Evolutionary conservation across 2,797 vertebrate species (phyloP).

Genomic region (Premnoplex brunnescens): DNA sequence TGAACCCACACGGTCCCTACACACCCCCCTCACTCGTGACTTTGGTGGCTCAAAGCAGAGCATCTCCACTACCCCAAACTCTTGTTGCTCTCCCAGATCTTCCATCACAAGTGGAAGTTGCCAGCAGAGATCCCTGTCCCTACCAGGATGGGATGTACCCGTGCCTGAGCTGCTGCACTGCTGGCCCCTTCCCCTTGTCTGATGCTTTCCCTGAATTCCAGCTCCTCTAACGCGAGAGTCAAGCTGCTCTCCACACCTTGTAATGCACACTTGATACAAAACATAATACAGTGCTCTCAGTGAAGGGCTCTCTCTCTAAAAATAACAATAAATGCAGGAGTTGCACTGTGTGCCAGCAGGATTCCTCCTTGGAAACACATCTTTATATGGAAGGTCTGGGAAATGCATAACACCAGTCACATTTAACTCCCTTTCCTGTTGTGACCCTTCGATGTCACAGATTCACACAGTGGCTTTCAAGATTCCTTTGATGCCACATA

Average conservation of each 20-base stretch:
- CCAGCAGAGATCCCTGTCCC: not conserved
- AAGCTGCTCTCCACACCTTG: not conserved
- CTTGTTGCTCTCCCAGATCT: not conserved
- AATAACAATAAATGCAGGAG: not conserved
- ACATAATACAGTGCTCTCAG: not conserved
- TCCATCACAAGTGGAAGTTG: not conserved
- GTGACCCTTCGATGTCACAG: not conserved
- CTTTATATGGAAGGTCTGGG: not conserved
- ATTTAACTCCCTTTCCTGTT: not conserved
- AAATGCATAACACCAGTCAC: not conserved
- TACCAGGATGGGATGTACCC: not conserved
- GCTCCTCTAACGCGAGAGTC: not conserved
- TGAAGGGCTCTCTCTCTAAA: not conserved
- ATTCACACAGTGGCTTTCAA: not conserved
- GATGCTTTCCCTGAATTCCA: not conserved
- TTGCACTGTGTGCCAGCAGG: not conserved
- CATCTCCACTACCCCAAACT: not conserved
- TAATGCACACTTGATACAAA: not conserved
- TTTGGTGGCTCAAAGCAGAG: not conserved
- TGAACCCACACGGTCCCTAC: not conserved
- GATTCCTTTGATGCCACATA: not conserved
- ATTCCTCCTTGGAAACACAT: not conserved
- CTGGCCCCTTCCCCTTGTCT: not conserved
- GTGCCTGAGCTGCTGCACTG: not conserved
- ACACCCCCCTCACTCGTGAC: fast-evolving